Evolutionary conservation across 2,888 invertebrate genomes (phyloP).

Genomic region (Synanthedon tipuliformis): DNA sequence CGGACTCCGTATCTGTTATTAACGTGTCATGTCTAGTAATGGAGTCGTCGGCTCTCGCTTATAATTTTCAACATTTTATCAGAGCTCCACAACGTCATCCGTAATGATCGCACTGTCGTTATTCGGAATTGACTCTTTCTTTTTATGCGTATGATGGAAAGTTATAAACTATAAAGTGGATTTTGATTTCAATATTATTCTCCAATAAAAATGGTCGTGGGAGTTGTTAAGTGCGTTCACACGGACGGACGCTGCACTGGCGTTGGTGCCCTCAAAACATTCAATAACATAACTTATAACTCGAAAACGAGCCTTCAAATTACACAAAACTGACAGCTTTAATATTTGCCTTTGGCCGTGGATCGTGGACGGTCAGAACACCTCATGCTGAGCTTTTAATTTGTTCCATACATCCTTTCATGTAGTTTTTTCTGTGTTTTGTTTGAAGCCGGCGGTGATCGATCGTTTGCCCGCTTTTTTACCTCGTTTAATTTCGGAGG

Average conservation of each 20-base stretch:
- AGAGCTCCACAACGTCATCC: constrained; percentile 8
- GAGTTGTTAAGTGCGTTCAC: constrained; percentile 30
- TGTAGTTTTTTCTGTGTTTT: constrained; percentile 60
- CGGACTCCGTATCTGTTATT: constrained; percentile 26
- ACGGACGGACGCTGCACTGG: constrained; percentile 17
- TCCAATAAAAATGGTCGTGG: constrained; percentile 21
- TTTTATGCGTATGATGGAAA: constrained; percentile 14
- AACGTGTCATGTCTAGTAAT: constrained; percentile 35
- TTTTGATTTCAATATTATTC: constrained; percentile 38
- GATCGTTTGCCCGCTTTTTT: constrained; percentile 64
- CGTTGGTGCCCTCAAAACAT: constrained; percentile 44
- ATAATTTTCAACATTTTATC: constrained; percentile 34
- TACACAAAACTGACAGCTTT: constrained; percentile 66
- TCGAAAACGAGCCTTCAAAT: constrained; percentile 61
- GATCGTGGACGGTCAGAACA: constrained; percentile 32
- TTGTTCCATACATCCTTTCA: constrained; percentile 66
- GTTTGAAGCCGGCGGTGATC: constrained; percentile 58
- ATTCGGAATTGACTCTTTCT: no score
- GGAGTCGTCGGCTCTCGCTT: constrained; percentile 26
- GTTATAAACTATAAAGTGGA: constrained; percentile 31
- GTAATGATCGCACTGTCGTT: no score
- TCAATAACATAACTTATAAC: constrained; percentile 65
- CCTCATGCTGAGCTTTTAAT: constrained; percentile 68
- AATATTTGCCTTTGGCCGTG: constrained; percentile 55
- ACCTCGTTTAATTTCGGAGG: constrained; percentile 63